Percentiles rank a stretch among this genome's conserved stretches.
Evolutionary conservation across 1,140 invertebrate genomes (phyloP).

Genomic region (Euschistus heros): DNA sequence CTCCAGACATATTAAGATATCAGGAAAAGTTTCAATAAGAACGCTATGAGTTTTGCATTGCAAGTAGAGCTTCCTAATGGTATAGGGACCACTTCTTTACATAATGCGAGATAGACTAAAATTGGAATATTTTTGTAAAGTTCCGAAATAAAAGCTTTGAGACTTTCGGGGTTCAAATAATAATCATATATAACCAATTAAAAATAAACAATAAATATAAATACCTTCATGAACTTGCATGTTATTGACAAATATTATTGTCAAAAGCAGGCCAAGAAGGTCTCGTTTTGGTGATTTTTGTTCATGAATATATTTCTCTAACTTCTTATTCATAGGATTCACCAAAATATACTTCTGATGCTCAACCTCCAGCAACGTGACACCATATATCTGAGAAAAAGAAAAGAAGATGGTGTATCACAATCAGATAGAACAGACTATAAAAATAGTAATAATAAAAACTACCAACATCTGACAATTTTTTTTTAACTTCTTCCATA

Average conservation of each 20-base stretch:
- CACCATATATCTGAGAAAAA: slow-evolving; percentile 5
- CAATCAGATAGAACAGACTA: not conserved
- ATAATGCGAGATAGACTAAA: too few species aligned
- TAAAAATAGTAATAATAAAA: not conserved
- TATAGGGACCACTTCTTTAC: too few species aligned
- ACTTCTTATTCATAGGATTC: slow-evolving; percentile 6
- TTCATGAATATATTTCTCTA: slow-evolving; percentile 7
- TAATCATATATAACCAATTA: not conserved
- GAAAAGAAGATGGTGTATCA: not conserved
- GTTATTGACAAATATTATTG: slow-evolving; percentile 13
- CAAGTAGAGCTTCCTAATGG: too few species aligned
- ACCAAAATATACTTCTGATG: slow-evolving; percentile 13
- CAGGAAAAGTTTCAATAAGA: too few species aligned
- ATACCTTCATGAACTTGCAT: slow-evolving; percentile 14
- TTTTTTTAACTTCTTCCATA: slow-evolving; percentile 10
- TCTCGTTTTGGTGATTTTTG: slow-evolving; percentile 3
- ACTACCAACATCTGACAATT: slow-evolving; percentile 2
- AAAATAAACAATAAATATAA: not conserved
- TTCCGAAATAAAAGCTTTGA: too few species aligned
- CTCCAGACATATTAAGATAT: too few species aligned
- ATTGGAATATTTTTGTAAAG: too few species aligned
- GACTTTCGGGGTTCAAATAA: too few species aligned
- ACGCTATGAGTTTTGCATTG: too few species aligned
- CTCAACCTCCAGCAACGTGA: slow-evolving; percentile 4
- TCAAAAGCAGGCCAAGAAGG: slow-evolving; percentile 2